Evolutionary conservation across 2,888 invertebrate species (phyloP), one percentile per base, ranked within the genome.

Genomic region (Protophormia terraenovae): DNA sequence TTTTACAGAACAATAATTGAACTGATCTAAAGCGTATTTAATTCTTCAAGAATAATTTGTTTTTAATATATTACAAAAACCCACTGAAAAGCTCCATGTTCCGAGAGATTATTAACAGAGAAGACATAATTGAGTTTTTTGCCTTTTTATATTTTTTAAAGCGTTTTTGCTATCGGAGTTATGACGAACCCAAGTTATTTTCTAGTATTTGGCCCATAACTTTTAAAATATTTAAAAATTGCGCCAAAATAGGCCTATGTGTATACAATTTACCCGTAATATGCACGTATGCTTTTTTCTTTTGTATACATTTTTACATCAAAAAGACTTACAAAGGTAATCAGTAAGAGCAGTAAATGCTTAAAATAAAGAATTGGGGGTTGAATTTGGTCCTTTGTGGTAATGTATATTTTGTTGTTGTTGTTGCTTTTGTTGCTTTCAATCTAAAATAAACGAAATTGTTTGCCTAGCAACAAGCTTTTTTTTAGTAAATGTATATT

Each of bases 391-490:
- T 81, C 81, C 84, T 81, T 79, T 79, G 79, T 79, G 73, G 60
- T 66, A 35, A 75, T 55, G 38, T 53, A 41, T 55, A 27, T 50
- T 38, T 45, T 78, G 60, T 55, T 67, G 55, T 45, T 78, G 60
- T 55, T 67, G 55, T 67, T 66, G 41, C 24, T 55, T 16, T 81
- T 58, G 27, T 47, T 73, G 66, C 38, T 58, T 73, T 27, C 67
- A 38, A 47, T 67, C 29, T 67, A 69, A 75, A 69, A 75, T 75
- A 81, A 69, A 67, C 72, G 50, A 81, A 84, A 62, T 60, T 81
- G 80, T 77, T 84, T 73, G 84, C 84, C 35, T 84, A 69, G 84
- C 84, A 84, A 84, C 84, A 84, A 84, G 84, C 84, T 81, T 77
- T 45, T 67, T 84, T 58, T 76, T 55, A 27, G 16, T 73, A 10